These are phyloP conservation scores for Petroica traversi DNA, from an alignment of 2,113 vertebrate species.

Conservation along the genomic window DNA sequence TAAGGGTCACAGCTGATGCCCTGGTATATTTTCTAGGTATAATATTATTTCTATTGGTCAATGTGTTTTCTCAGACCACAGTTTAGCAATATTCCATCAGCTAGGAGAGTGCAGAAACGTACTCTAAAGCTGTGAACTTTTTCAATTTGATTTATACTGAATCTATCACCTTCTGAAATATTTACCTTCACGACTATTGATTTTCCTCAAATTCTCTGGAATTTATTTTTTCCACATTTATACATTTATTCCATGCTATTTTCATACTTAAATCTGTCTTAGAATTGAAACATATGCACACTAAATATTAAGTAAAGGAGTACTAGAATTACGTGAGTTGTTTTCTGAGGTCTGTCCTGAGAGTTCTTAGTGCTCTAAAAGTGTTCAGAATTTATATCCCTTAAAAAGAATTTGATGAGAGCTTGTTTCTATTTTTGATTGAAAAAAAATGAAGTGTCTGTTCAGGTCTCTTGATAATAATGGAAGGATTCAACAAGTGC, in stretches of 20 bases:
- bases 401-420: not conserved
- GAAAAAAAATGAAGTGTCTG: not conserved
- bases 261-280: not conserved
- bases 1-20: not conserved
- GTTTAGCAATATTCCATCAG: not conserved
- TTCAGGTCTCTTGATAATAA: not conserved
- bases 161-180: not conserved
- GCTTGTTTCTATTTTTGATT: not conserved
- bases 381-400: not conserved
- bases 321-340: not conserved
- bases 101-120: fast-evolving
- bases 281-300: not conserved
- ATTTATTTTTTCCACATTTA: not conserved
- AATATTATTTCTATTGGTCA: not conserved
- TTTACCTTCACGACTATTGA: not conserved
- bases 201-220: not conserved
- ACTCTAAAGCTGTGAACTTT: not conserved
- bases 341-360: not conserved
- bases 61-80: not conserved
- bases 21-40: not conserved
- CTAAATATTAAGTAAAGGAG: not conserved
- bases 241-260: not conserved
- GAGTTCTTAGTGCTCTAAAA: not conserved
- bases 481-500: not conserved
- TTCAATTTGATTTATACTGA: not conserved